Base-by-base conservation (phyloP, 2,888 invertebrate species). In the Oxycera nigricornis region DNA sequence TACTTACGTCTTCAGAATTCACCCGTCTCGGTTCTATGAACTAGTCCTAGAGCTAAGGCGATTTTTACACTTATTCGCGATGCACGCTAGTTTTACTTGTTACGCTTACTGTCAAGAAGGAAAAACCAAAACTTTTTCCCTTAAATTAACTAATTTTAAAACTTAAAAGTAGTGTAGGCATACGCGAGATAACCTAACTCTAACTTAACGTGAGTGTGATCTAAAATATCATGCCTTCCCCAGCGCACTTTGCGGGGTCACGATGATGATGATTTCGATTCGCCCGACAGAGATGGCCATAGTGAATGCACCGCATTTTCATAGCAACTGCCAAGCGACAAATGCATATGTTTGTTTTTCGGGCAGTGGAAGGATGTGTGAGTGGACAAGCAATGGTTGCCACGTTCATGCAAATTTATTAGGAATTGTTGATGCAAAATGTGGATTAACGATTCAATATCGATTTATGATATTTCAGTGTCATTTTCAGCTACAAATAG, bases 161-260 rank as follows among this genome's bases (percentile, higher is more conserved):
- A 83, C 84, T 85, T 84, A 84, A 83, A 84, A 84, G 83, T 85
- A 77, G 83, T 84, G 83, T 82, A 85, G 84, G 83, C 83, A 83
- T 83, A 70, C 52, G 70, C 50, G 50, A 30, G 50, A 50, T 85
- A 85, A 84, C 84, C 84, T 84, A 85, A 80, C 81, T 83, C 84
- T 84, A 84, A 80, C 81, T 83, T 84, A 84, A 83, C 70, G 31
- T 68, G 84, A 84, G 81, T n/a, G n/a, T 67, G 67, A 50, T 50
- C 22, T n/a, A 67, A 50, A 50, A 68, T 68, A 50, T 50, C 22
- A 28, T 24, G 68, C 26, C n/a, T n/a, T n/a, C n/a, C 50, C 39
- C 28, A 50, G 50, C 28, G 68, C 11, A 9, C 11, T 11, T 14
- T 2, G 14, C 11, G 46, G 6, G 46, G 46, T n/a, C 46, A n/a